Conservation (phyloP, 2,888 invertebrate genomes). For the Oscheius myriophilus region DNA sequence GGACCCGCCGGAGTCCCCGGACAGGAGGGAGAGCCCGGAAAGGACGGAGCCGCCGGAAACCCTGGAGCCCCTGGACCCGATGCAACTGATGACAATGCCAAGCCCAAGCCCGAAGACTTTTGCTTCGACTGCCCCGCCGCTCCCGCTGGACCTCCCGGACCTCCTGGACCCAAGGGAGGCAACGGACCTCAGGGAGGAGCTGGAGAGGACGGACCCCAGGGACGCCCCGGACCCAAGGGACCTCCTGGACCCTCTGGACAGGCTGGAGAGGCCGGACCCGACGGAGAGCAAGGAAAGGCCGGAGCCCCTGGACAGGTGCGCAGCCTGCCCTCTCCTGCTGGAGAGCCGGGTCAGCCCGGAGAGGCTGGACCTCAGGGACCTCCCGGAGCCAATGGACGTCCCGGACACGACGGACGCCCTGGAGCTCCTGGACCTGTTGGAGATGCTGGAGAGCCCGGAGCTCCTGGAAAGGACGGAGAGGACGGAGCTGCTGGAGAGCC, state of each 20-base stretch:
- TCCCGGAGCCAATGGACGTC: conserved; percentile 49
- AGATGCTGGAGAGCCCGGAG: conserved; percentile 45
- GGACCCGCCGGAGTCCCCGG: conserved; percentile 25
- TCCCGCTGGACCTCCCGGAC: conserved; percentile 25
- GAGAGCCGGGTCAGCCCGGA: conserved; percentile 46
- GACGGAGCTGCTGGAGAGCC: conserved; percentile 47
- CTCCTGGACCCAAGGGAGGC: conserved; percentile 18
- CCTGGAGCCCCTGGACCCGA: conserved; percentile 24
- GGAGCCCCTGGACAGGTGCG: conserved; percentile 25
- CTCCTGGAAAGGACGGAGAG: conserved; percentile 53
- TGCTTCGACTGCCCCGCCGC: conserved; percentile 26
- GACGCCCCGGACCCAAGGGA: conserved; percentile 44
- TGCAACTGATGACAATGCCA: conserved; percentile 19
- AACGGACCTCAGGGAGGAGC: conserved; percentile 42
- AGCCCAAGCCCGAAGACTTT: conserved; percentile 13
- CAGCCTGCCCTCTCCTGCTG: conserved; percentile 27
- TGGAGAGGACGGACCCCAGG: conserved; percentile 22
- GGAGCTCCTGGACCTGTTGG: conserved; percentile 45
- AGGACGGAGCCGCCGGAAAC: conserved; percentile 15
- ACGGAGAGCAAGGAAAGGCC: conserved; percentile 24
- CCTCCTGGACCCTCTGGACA: conserved; percentile 49
- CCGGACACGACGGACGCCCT: conserved; percentile 50
- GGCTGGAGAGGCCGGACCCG: conserved; percentile 50
- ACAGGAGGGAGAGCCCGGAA: conserved; percentile 20
- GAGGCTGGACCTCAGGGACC: conserved; percentile 53